Percentiles rank a stretch among this genome's conserved stretches.
Evolutionary conservation across 2,888 invertebrate genomes (phyloP).

Genomic region (Busseola fusca): DNA sequence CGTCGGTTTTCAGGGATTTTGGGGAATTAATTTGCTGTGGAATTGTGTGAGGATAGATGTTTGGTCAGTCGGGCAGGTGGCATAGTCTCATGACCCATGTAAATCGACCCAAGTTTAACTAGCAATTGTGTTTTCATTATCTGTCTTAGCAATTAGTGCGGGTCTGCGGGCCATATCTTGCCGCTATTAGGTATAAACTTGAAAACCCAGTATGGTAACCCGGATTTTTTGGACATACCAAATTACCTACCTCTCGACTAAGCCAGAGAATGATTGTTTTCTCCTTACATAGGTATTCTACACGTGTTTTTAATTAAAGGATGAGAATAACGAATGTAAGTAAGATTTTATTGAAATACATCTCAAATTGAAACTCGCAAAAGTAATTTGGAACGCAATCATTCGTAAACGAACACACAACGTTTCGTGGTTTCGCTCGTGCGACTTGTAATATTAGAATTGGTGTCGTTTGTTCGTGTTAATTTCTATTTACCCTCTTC

Average conservation of each 20-base stretch:
- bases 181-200: not conserved
- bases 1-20: conserved; percentile 35
- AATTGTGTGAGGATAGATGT: conserved; percentile 4
- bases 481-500: conserved; percentile 4
- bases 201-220: no score
- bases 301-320: not conserved
- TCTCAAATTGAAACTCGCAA: conserved; percentile 1
- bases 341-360: not conserved
- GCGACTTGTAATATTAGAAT: conserved; percentile 24
- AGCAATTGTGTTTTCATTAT: not conserved
- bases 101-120: not conserved
- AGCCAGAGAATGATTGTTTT: not conserved
- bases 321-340: not conserved
- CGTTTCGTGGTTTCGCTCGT: conserved; percentile 34
- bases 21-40: conserved; percentile 45
- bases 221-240: not conserved
- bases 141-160: not conserved
- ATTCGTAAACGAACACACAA: conserved; percentile 22
- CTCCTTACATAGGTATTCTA: not conserved
- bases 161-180: not conserved
- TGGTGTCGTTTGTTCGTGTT: not conserved
- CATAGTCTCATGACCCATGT: not conserved
- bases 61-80: not conserved
- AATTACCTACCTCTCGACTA: not conserved
- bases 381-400: conserved; percentile 30